Percentiles rank a stretch among this genome's conserved stretches.
Evolutionary conservation across 2,113 vertebrate genomes (phyloP).

Genomic region (Calypte anna): DNA sequence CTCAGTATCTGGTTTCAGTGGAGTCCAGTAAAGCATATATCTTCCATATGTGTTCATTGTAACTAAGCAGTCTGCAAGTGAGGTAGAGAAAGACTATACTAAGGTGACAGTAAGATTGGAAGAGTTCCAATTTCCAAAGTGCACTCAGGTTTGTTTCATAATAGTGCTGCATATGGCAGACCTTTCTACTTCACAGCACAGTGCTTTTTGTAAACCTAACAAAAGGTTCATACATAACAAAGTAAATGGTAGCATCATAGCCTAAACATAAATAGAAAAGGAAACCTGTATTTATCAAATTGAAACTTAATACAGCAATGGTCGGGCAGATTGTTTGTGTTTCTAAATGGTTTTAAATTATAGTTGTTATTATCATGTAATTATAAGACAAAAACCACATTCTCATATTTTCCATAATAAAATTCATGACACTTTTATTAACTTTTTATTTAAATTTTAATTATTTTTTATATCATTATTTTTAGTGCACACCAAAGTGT

Average conservation of each 20-base stretch:
- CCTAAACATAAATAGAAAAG: background rate
- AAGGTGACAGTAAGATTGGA: background rate
- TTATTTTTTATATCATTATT: slow-evolving; percentile 1
- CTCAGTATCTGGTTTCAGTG: background rate
- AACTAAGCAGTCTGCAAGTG: background rate
- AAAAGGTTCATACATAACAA: background rate
- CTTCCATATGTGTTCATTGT: background rate
- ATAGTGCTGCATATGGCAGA: background rate
- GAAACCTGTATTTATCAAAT: background rate
- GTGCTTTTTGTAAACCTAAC: background rate
- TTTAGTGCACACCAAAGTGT: slow-evolving; percentile 94
- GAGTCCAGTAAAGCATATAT: background rate
- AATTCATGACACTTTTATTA: background rate
- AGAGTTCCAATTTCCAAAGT: background rate
- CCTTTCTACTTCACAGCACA: background rate
- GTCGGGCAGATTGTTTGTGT: background rate
- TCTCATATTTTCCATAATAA: background rate
- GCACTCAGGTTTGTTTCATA: background rate
- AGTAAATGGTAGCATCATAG: background rate
- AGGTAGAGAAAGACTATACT: background rate
- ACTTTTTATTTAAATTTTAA: background rate
- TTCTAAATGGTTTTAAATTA: background rate
- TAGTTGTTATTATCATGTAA: background rate
- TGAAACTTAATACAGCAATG: background rate
- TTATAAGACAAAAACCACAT: background rate